These are phyloP conservation scores for Indicator maculatus DNA, from an alignment of 2,113 vertebrate species.

Conservation along the genomic window DNA sequence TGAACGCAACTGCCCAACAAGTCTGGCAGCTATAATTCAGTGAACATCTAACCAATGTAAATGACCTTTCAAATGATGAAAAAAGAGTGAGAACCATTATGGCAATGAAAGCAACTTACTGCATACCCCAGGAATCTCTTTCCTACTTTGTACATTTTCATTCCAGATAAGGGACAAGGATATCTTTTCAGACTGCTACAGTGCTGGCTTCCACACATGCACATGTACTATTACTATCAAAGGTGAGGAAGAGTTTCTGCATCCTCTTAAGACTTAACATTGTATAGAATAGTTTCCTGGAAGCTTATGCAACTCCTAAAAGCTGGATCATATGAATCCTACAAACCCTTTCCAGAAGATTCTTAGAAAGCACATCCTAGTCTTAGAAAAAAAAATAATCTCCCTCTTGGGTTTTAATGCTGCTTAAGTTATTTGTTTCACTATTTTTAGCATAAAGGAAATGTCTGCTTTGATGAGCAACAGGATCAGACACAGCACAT, in stretches of 20 bases:
- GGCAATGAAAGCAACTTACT: not conserved
- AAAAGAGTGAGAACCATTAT: not conserved
- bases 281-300: not conserved
- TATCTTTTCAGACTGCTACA: not conserved
- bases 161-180: not conserved
- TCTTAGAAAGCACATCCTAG: constrained; percentile 59
- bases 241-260: not conserved
- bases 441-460: constrained; percentile 62
- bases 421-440: constrained; percentile 51
- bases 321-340: constrained; percentile 26
- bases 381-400: constrained; percentile 19
- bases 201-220: not conserved
- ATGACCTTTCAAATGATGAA: not conserved
- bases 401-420: constrained; percentile 37
- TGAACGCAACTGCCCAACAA: not conserved
- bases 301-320: constrained; percentile 49
- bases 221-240: not conserved
- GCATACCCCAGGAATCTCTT: not conserved
- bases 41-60: not conserved
- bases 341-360: constrained; percentile 35
- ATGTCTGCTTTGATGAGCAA: constrained; percentile 16
- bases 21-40: not conserved
- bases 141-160: not conserved
- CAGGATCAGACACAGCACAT: not conserved
- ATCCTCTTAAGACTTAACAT: not conserved